These are phyloP conservation scores for Stenopsyche tienmushanensis DNA, from an alignment of 1,140 invertebrate genomes.

Conservation along the genomic window DNA sequence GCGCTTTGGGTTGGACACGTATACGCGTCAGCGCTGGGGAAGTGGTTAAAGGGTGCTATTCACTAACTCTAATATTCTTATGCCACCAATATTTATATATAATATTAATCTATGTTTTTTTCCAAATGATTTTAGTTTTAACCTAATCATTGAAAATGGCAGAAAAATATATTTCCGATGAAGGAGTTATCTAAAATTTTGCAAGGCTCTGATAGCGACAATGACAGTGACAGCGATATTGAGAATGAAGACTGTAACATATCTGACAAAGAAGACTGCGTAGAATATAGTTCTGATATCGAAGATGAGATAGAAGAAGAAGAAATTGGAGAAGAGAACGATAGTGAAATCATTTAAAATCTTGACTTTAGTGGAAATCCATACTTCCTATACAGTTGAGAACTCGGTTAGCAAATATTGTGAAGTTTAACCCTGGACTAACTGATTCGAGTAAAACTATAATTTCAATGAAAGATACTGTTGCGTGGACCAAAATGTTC, in stretches of 20 bases:
- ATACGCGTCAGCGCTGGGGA: background rate
- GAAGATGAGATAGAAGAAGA: background rate
- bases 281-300: background rate
- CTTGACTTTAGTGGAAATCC: slow-evolving; percentile 14
- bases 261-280: background rate
- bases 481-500: no score
- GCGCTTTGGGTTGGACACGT: no score
- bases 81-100: background rate
- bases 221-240: background rate
- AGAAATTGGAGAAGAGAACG: background rate
- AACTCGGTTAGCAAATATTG: slow-evolving; percentile 13
- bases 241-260: background rate
- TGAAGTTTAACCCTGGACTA: slow-evolving; percentile 2
- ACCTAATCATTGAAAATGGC: background rate
- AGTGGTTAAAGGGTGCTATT: background rate
- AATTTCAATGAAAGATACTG: background rate
- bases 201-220: background rate
- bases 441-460: slow-evolving; percentile 4
- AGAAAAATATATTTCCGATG: background rate
- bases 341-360: background rate
- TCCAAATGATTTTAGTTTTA: slow-evolving; percentile 3
- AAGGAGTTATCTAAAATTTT: slow-evolving; percentile 1
- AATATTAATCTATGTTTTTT: background rate
- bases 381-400: slow-evolving; percentile 7
- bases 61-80: background rate